Base-by-base conservation (phyloP, 2,113 vertebrate genomes). In the Platichthys stellatus region DNA sequence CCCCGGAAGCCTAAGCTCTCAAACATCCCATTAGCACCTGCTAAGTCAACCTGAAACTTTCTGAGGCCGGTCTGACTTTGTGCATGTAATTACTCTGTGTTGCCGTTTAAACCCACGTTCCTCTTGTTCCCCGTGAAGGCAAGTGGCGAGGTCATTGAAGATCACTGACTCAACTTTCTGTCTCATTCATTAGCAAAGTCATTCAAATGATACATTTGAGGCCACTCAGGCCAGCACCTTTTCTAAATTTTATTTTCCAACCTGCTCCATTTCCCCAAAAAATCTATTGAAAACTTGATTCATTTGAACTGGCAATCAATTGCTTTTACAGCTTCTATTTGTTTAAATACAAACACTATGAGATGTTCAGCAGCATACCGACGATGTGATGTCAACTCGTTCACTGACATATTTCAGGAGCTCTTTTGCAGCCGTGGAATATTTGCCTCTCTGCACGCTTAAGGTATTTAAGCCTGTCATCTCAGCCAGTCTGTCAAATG, bases 1-100 rank as follows among this genome's bases (percentile, higher is more conserved):
- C 69, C 24, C 54, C 80, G 65, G 76, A 84, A 78, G 47, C 79
- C 81, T 82, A 80, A 84, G 76, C 90, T 81, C 74, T 88, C 84
- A 69, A 86, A 81, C 70, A 86, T 83, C 88, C 84, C 63, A 91
- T 94, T 93, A 93, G 85, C 82, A 90, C 81, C 81, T 86, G 88
- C 82, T 84, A 90, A 92, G 82, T 86, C 86, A 89, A 88, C 72
- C 86, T 57, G 82, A 88, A 93, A 91, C 78, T 81, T 89, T 87
- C 70, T 82, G 64, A 90, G 83, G 74, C 72, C 70, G 53, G 65
- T 24, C 64, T 88, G 79, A 86, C 86, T 92, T 90, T 90, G 63
- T 83, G 82, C 72, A 70, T 86, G 72, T 82, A 86, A 90, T 92
- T 92, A 90, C 81, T 81, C 75, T 60, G 63, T 86, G 23, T 87